Evolutionary conservation across 2,888 invertebrate species (phyloP).

Genomic region (Choreutis nemorana): DNA sequence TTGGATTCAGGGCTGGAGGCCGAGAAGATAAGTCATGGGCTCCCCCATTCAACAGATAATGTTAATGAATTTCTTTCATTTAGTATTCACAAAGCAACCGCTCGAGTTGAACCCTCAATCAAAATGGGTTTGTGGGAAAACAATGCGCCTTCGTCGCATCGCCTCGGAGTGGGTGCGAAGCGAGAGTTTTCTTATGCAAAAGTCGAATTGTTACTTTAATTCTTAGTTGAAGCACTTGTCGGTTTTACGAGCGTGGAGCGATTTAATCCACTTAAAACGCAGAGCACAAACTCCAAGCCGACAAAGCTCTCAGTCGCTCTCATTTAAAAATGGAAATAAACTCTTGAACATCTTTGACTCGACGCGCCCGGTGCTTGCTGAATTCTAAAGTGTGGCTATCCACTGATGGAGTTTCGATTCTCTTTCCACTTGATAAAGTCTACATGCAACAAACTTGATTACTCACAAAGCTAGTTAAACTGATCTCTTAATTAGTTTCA

Average conservation of each 20-base stretch:
- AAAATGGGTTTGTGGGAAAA: conserved; percentile 32
- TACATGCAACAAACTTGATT: no score
- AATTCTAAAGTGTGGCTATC: conserved; percentile 55
- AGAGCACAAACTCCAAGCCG: conserved; percentile 63
- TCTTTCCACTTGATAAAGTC: conserved; percentile 26
- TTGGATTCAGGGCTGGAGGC: no score
- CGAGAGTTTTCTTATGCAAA: conserved; percentile 63
- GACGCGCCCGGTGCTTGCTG: conserved; percentile 48
- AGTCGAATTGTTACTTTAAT: conserved; percentile 66
- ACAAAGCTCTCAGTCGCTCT: conserved; percentile 66
- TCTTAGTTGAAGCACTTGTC: conserved; percentile 63
- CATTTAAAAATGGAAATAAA: conserved; percentile 68
- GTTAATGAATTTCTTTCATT: conserved; percentile 52
- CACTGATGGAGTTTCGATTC: conserved; percentile 41
- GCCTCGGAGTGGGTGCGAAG: conserved; percentile 46
- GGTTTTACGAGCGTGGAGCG: conserved; percentile 65
- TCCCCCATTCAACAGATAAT: conserved; percentile 27
- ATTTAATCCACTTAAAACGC: conserved; percentile 69
- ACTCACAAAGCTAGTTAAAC: no score
- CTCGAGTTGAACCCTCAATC: conserved; percentile 34
- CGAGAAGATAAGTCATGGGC: not conserved
- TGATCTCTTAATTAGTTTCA: no score
- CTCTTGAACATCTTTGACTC: conserved; percentile 62
- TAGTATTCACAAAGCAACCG: conserved; percentile 46
- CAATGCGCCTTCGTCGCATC: conserved; percentile 40